Percentiles rank a stretch among this genome's conserved stretches.
These are phyloP conservation scores for Netta rufina DNA, from an alignment of 2,797 vertebrate species.

Conservation along the genomic window DNA sequence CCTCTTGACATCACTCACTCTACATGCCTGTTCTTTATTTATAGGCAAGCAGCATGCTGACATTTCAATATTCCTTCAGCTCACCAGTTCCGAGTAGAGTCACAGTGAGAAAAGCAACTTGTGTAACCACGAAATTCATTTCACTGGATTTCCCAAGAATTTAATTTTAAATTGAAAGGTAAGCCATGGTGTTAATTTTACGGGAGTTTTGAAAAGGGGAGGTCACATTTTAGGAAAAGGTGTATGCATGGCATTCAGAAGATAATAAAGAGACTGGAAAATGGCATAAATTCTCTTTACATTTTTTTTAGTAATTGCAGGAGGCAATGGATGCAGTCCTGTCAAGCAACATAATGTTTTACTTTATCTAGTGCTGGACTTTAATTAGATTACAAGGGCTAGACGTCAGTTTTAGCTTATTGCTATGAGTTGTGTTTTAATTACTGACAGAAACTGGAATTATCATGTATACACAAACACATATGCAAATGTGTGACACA, in stretches of 20 bases:
- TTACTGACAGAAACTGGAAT: constrained; percentile 24
- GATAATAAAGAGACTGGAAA: background rate
- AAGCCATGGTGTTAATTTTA: background rate
- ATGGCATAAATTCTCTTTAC: background rate
- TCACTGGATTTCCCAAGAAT: constrained; percentile 23
- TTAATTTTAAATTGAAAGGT: constrained; percentile 2
- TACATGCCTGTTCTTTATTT: constrained; percentile 53
- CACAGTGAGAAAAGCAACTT: constrained; percentile 19
- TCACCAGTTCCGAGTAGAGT: constrained; percentile 26
- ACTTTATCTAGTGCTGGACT: background rate
- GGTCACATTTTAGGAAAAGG: background rate
- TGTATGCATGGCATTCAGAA: background rate
- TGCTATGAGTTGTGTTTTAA: background rate
- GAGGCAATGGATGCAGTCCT: constrained; percentile 12
- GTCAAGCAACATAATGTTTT: constrained; percentile 8
- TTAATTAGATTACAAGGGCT: background rate
- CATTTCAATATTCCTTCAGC: constrained; percentile 41
- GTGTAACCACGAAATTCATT: background rate
- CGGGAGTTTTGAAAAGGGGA: background rate
- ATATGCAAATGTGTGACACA: background rate
- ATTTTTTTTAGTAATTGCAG: background rate
- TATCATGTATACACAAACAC: background rate
- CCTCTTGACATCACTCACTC: constrained; percentile 35
- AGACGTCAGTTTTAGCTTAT: constrained; percentile 3
- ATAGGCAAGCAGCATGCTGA: constrained; percentile 42